Conservation (phyloP, 2,888 invertebrate genomes). For the Coelopa pilipes region DNA sequence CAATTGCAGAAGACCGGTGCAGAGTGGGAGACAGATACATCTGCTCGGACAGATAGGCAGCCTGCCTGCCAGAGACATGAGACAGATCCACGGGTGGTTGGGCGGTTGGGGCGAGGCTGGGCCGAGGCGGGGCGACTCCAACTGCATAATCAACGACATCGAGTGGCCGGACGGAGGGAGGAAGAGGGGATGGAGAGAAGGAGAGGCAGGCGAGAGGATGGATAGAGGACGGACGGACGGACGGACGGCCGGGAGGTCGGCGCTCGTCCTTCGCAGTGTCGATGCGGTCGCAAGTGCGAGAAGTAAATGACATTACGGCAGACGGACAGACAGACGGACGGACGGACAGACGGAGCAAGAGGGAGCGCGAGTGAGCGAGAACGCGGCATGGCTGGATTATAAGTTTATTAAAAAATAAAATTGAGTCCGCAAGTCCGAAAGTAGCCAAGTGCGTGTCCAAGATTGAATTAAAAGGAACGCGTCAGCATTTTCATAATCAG, state of each 20-base stretch:
- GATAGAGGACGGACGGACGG: too few species aligned
- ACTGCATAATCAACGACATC: too few species aligned
- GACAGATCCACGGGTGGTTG: not conserved
- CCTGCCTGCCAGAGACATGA: not conserved
- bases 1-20: slow-evolving; percentile 43
- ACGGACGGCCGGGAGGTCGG: too few species aligned
- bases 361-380: too few species aligned
- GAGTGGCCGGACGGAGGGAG: too few species aligned
- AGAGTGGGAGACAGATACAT: slow-evolving; percentile 33
- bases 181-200: too few species aligned
- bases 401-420: slow-evolving; percentile 19
- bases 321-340: not conserved
- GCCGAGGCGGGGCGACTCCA: not conserved
- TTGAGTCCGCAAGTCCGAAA: slow-evolving; percentile 7
- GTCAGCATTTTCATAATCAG: slow-evolving; percentile 20
- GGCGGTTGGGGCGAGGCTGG: too few species aligned
- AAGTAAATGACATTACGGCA: not conserved
- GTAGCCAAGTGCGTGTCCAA: slow-evolving; percentile 15
- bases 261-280: too few species aligned
- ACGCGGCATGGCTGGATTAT: not conserved
- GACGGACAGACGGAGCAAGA: too few species aligned
- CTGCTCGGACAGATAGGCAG: not conserved
- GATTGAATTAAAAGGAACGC: slow-evolving; percentile 27
- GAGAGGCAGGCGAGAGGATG: too few species aligned
- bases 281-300: too few species aligned